Base-by-base conservation (phyloP, 2,113 vertebrate species). In the Gymnarchus niloticus region DNA sequence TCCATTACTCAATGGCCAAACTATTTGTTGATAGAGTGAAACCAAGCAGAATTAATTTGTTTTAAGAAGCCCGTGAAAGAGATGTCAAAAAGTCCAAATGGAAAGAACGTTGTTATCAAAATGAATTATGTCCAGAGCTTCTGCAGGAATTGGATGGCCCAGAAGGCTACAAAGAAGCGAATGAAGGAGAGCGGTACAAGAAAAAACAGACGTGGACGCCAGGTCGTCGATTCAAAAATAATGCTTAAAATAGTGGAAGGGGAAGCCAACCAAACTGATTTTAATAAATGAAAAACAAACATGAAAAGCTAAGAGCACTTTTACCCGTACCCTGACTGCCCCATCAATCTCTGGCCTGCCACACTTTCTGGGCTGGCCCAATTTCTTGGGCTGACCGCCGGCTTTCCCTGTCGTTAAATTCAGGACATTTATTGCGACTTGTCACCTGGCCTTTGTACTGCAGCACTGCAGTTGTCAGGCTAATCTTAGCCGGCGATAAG, bases 401-500 rank as follows among this genome's bases (percentile, higher is more conserved):
- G 6, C 51, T 61, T 65, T 80, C 86, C 82, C 46, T 17, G 46
- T 87, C 54, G 14, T 85, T 85, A 73, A 69, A 57, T 83, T 59
- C 12, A 23, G 28, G 57, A 44, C 54, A 28, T 59, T 56, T 48
- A 51, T 37, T 9, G 65, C 51, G 41, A 83, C 46, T 61, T 83
- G 52, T 59, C 81, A 83, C 52, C 54, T 56, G 77, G 41, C 57
- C 84, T 87, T 86, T 83, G 84, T 65, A 73, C 28, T 83, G 37
- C 44, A 83, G 25, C 61, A 57, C 41, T 6, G 3, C 92, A 91
- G 91, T 92, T 88, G 80, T 85, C 88, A 49, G 56, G 69, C 89
- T 59, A 84, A 33, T 88, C 91, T 95, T 93, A 78, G 82, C 37
- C 87, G 87, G 52, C 92, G 91, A 93, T 94, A 94, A 93, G 86